Evolutionary conservation across 2,888 invertebrate species (phyloP).

Genomic region (Nemotelus nigrinus): DNA sequence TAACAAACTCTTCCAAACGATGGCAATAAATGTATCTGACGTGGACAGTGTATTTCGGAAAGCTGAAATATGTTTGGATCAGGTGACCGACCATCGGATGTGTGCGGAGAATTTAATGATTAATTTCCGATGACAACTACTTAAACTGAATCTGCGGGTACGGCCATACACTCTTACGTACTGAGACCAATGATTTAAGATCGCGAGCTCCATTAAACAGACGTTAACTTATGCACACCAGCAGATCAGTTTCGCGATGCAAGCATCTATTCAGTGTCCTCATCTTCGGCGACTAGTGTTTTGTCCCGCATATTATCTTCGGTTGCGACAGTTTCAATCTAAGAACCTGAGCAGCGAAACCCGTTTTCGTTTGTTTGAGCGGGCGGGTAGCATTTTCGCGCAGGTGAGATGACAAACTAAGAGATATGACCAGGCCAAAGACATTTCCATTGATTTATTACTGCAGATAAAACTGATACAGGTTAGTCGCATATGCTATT

Average conservation of each 20-base stretch:
- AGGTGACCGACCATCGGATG: too few species aligned
- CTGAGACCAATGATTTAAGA: not conserved
- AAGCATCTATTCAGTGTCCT: constrained; percentile 22
- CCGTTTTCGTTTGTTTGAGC: constrained; percentile 32
- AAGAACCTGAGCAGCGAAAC: constrained; percentile 21
- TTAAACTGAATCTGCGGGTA: too few species aligned
- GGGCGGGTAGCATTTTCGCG: constrained; percentile 45
- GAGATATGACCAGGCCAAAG: constrained; percentile 46
- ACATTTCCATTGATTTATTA: constrained; percentile 50
- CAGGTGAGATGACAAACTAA: constrained; percentile 50
- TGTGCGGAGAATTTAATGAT: too few species aligned
- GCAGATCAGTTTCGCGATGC: not conserved
- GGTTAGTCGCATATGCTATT: constrained; percentile 38
- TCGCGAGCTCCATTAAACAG: not conserved
- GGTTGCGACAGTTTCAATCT: constrained; percentile 23
- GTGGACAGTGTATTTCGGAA: too few species aligned
- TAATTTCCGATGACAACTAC: too few species aligned
- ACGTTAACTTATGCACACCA: not conserved
- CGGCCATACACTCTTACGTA: not conserved
- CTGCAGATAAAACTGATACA: constrained; percentile 46
- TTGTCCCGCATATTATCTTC: constrained; percentile 24
- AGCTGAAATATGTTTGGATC: too few species aligned
- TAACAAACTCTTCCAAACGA: too few species aligned
- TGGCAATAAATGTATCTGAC: too few species aligned
- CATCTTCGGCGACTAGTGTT: constrained; percentile 10